Percentiles rank a stretch among this genome's conserved stretches.
phyloP scores from a whole-genome alignment of 2,888 invertebrate species.

The Limenitis camilla region DNA sequence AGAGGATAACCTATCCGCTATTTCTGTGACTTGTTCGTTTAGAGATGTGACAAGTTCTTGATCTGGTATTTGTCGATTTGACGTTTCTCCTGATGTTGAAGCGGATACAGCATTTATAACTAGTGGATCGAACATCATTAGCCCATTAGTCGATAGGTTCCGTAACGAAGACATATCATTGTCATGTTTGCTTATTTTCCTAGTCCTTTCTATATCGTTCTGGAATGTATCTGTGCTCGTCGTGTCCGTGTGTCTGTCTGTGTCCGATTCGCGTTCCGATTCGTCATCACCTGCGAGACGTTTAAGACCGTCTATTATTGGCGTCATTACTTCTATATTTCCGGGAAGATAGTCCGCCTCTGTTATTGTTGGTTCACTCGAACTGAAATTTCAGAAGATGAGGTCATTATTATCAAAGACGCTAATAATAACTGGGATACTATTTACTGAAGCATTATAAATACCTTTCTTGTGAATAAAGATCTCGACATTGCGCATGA shows the following conservation, averaged over 20 bases:
- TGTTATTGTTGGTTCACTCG: conserved; percentile 55
- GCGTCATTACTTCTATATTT: conserved; percentile 67
- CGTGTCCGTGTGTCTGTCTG: conserved; percentile 33
- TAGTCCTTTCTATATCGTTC: conserved; percentile 36
- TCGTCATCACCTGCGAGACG: conserved; percentile 47
- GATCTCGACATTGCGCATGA: conserved; percentile 79
- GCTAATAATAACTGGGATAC: not conserved
- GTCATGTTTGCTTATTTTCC: conserved; percentile 58
- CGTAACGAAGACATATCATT: conserved; percentile 55
- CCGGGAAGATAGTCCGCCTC: conserved; percentile 66
- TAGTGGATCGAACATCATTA: conserved; percentile 69
- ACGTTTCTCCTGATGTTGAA: conserved; percentile 42
- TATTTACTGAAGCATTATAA: not conserved
- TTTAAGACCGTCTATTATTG: conserved; percentile 61
- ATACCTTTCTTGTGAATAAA: conserved; percentile 65
- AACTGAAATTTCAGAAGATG: conserved; percentile 35
- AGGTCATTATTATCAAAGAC: too few relatives aligned
- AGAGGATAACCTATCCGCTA: conserved; percentile 62
- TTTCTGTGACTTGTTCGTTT: conserved; percentile 69
- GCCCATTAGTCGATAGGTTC: conserved; percentile 63
- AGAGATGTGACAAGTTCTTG: conserved; percentile 64
- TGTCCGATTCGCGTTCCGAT: conserved; percentile 32
- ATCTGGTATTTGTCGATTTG: conserved; percentile 54
- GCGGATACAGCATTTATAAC: conserved; percentile 58
- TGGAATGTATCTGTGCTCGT: conserved; percentile 54